phyloP scores from a whole-genome alignment of 2,113 vertebrate genomes.

The Macrotus californicus region DNA sequence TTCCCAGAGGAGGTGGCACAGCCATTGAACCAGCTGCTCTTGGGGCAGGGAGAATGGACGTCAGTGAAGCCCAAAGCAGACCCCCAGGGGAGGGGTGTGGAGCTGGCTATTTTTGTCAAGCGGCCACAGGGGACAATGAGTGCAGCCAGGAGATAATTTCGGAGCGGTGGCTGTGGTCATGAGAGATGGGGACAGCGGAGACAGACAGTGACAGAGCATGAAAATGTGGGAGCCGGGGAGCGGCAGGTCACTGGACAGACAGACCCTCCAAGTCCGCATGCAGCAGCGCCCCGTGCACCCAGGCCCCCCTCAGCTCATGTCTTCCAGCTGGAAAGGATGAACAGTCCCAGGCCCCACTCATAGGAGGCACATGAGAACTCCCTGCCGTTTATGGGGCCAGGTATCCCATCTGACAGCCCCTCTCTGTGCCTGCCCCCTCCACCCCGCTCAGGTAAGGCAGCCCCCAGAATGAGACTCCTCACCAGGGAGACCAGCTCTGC shows the following conservation, averaged over 20 bases:
- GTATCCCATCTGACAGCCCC: neutral
- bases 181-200: neutral
- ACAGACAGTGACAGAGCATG: accelerated
- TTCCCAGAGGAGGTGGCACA: neutral
- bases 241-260: neutral
- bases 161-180: neutral
- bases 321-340: neutral
- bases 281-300: neutral
- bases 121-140: neutral
- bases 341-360: neutral
- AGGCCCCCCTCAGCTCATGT: neutral
- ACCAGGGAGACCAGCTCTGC: neutral
- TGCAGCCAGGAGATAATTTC: neutral
- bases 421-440: neutral
- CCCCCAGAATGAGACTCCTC: constrained; percentile 4
- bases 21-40: neutral
- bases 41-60: neutral
- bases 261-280: neutral
- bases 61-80: neutral
- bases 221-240: accelerated
- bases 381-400: accelerated
- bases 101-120: constrained; percentile 31
- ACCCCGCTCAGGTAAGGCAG: neutral
- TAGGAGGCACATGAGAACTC: accelerated
- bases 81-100: neutral